phyloP scores from a whole-genome alignment of 2,888 invertebrate genomes.

The Heteromyza rotundicornis region DNA sequence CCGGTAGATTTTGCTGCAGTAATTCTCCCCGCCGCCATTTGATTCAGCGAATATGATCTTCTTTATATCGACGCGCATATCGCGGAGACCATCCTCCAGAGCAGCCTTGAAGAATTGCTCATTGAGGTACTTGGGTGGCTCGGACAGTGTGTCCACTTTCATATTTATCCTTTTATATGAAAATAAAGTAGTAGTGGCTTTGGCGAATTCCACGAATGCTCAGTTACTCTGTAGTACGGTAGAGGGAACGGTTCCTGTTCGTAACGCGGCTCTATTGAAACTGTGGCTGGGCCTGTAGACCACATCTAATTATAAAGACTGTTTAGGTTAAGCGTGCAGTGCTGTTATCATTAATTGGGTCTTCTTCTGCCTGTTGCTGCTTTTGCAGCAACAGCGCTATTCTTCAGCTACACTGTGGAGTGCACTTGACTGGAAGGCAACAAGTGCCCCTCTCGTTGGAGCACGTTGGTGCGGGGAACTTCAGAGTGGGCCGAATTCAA shows the following conservation, averaged over 20 bases:
- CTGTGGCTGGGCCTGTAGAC: neutral
- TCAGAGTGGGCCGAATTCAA: too few species aligned
- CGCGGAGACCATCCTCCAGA: constrained; percentile 54
- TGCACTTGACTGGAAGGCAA: neutral
- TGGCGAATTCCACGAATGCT: too few species aligned
- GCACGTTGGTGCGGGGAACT: too few species aligned
- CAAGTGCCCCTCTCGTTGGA: neutral
- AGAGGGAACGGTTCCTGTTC: neutral
- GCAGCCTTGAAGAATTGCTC: constrained; percentile 56
- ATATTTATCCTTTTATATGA: too few species aligned
- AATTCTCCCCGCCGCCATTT: constrained; percentile 57
- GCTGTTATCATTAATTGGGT: neutral
- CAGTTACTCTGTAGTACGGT: too few species aligned
- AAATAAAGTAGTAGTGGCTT: too few species aligned
- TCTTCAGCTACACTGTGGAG: neutral
- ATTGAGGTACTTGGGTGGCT: constrained; percentile 53
- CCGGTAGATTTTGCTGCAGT: constrained; percentile 59
- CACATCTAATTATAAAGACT: neutral
- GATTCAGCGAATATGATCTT: constrained; percentile 51
- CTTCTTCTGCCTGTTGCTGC: neutral
- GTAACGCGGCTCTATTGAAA: neutral
- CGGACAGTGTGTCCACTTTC: constrained; percentile 12
- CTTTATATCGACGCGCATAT: constrained; percentile 51
- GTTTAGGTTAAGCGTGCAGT: neutral
- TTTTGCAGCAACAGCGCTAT: neutral